Evolutionary conservation across 2,888 invertebrate species (phyloP), one percentile per base, ranked within the genome.

Genomic region (Pardosa pseudoannulata): DNA sequence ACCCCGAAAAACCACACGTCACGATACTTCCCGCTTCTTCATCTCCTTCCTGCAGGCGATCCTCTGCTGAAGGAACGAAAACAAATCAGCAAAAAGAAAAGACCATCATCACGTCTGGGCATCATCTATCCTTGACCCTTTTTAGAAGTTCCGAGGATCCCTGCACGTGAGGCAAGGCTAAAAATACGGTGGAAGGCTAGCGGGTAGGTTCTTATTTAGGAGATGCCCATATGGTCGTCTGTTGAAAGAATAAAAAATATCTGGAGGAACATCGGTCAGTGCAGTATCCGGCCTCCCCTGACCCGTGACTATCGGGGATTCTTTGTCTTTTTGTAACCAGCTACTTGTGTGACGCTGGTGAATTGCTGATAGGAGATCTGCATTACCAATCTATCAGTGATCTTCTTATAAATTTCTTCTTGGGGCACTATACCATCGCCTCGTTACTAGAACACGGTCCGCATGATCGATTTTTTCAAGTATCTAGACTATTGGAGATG

Each of bases 101-200:
- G n/a, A n/a, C n/a, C n/a, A 65, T 1, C 41, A 11, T 41, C 41
- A 28, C 41, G 41, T 70, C 23, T 41, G 23, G n/a, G 7, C 23
- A n/a, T 5, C 27, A 31, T 39, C 36, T 67, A 78, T 36, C 83
- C 83, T 78, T 85, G 83, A 78, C 83, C 78, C 67, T 64, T 56
- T 67, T 78, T 78, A 68, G 36, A 2, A 56, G 70, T 73, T 78
- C 64, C 46, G 76, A 41, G 32, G 28, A 31, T 46, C 29, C 64
- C 19, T 13, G 7, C 32, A 41, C 46, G 76, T 36, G 65, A 73
- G 56, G 70, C 65, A 78, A 72, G 65, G 64, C 32, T 56, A 64
- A 82, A 82, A 73, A 36, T 67, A 46, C 36, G 36, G 65, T n/a
- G 64, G 16, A 64, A 67, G 50, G 23, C 56, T 23, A 23, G 23